Evolutionary conservation across 2,797 vertebrate genomes (phyloP).

Genomic region (Vultur gryphus): DNA sequence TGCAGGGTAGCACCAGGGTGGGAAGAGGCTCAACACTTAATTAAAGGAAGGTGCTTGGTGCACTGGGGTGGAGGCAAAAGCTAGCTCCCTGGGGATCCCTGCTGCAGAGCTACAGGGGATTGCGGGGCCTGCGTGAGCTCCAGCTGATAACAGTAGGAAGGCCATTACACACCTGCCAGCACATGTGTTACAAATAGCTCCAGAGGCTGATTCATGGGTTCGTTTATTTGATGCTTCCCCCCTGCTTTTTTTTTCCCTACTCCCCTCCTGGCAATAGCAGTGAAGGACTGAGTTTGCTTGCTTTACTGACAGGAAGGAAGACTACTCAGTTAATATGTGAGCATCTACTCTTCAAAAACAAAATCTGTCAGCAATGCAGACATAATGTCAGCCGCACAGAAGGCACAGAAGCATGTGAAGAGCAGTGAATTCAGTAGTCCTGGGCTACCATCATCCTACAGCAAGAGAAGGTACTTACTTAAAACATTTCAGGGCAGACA

Average conservation of each 20-base stretch:
- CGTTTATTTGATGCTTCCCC: not conserved
- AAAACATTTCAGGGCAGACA: not conserved
- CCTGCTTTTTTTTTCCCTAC: not conserved
- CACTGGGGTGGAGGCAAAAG: not conserved
- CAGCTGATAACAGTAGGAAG: not conserved
- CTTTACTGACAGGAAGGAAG: not conserved
- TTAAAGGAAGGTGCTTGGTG: not conserved
- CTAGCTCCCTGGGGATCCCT: not conserved
- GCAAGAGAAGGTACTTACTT: not conserved
- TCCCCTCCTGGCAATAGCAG: not conserved
- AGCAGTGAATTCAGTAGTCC: not conserved
- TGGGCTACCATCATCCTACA: not conserved
- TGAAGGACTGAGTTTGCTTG: not conserved
- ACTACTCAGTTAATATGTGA: not conserved
- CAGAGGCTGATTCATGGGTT: not conserved
- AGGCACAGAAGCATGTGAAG: rapidly evolving
- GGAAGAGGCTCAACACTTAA: not conserved
- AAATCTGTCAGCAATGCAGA: not conserved
- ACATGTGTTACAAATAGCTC: not conserved
- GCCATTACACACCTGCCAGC: not conserved
- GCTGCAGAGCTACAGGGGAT: not conserved
- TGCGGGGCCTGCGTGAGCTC: not conserved
- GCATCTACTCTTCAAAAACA: not conserved
- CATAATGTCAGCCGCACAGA: rapidly evolving
- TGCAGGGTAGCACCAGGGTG: not conserved